Conservation (phyloP, 1,140 invertebrate genomes). For the Plodia interpunctella region DNA sequence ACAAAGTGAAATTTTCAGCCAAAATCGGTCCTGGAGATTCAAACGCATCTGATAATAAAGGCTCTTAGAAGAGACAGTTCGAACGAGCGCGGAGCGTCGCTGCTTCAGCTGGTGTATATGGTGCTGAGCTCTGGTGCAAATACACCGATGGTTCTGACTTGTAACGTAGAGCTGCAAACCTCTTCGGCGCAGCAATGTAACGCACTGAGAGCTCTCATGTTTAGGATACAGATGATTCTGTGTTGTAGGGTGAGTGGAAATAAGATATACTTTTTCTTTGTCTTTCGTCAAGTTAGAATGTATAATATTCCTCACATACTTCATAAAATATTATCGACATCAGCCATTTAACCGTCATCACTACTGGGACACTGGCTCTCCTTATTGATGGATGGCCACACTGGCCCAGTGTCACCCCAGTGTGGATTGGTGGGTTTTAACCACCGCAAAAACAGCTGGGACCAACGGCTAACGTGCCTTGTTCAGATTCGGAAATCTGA, state of each 20-base stretch:
- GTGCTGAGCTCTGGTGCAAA: conserved; percentile 38
- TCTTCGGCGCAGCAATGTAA: conserved; percentile 32
- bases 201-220: conserved; percentile 58
- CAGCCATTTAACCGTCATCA: too few relatives aligned
- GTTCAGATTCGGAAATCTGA: too few relatives aligned
- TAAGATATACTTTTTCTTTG: not conserved
- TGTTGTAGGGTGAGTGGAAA: conserved; percentile 52
- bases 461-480: too few relatives aligned
- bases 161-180: conserved; percentile 21
- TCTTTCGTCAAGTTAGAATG: too few relatives aligned
- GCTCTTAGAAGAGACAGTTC: conserved; percentile 45
- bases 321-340: too few relatives aligned
- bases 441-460: too few relatives aligned
- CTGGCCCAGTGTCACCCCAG: too few relatives aligned
- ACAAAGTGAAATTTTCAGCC: conserved; percentile 35
- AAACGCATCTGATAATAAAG: conserved; percentile 49
- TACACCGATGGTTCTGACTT: conserved; percentile 44
- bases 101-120: conserved; percentile 48
- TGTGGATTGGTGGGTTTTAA: too few relatives aligned
- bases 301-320: too few relatives aligned
- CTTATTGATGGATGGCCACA: too few relatives aligned
- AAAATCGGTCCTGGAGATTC: conserved; percentile 48
- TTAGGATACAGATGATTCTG: conserved; percentile 57
- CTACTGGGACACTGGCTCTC: too few relatives aligned
- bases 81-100: conserved; percentile 40